Percentiles rank a stretch among this genome's conserved stretches.
phyloP scores from a whole-genome alignment of 2,797 vertebrate species.

The Chloroceryle amazona region DNA sequence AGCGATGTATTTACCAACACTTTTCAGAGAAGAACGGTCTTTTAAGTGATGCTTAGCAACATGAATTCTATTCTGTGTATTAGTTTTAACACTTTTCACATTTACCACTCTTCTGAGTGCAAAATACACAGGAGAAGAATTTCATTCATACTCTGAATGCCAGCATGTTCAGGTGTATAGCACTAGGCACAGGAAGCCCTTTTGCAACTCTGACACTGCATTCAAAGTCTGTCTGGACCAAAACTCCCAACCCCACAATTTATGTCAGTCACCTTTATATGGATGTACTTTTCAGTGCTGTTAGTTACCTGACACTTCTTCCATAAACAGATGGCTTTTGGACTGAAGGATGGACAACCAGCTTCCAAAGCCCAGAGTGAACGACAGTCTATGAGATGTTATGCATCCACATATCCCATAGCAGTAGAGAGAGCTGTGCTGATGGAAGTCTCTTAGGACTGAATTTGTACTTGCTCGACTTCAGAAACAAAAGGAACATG shows the following conservation, averaged over 20 bases:
- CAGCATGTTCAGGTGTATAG: background rate
- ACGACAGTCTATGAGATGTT: background rate
- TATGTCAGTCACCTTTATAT: background rate
- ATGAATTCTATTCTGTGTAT: background rate
- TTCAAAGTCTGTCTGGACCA: background rate
- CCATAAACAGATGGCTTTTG: background rate
- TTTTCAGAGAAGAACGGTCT: slow-evolving; percentile 25
- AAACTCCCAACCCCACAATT: background rate
- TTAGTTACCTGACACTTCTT: background rate
- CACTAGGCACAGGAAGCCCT: background rate
- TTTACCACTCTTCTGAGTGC: background rate
- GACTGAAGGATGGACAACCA: background rate
- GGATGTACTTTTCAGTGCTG: background rate
- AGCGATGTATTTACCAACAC: slow-evolving; percentile 28
- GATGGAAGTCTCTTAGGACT: background rate
- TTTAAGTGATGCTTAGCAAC: slow-evolving; percentile 62
- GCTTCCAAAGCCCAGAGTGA: background rate
- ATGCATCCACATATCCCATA: background rate
- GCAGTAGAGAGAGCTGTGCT: background rate
- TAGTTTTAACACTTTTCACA: slow-evolving; percentile 20
- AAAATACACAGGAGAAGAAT: background rate
- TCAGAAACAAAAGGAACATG: background rate
- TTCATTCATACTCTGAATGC: background rate
- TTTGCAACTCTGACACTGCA: background rate
- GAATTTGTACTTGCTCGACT: background rate